Percentiles rank a stretch among this genome's conserved stretches.
These are phyloP conservation scores for Pantala flavescens DNA, from an alignment of 1,140 invertebrate species.

Conservation along the genomic window DNA sequence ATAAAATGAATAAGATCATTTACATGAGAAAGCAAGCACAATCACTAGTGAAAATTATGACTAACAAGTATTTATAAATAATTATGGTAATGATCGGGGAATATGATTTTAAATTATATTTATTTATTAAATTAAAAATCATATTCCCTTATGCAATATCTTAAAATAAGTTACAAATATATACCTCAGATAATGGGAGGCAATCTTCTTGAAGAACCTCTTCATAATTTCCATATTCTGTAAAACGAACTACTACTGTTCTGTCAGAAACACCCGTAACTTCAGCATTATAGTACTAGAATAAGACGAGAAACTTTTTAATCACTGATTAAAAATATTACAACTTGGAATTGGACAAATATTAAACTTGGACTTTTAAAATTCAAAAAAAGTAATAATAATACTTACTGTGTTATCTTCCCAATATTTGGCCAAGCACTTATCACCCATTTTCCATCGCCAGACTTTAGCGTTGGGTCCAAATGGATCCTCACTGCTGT, in stretches of 20 bases:
- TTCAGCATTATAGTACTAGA: slow-evolving; percentile 73
- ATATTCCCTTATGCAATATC: too few species aligned
- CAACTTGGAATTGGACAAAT: too few species aligned
- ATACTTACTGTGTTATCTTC: slow-evolving; percentile 71
- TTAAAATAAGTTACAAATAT: too few species aligned
- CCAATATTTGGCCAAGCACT: slow-evolving; percentile 83
- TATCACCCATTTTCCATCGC: slow-evolving; percentile 64
- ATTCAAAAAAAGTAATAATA: background rate
- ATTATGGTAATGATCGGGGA: too few species aligned
- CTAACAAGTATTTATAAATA: too few species aligned
- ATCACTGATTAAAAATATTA: slow-evolving; percentile 3
- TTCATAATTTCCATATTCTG: slow-evolving; percentile 80
- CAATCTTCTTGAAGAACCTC: slow-evolving; percentile 72
- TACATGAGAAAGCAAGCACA: too few species aligned
- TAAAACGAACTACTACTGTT: slow-evolving; percentile 74
- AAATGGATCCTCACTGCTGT: slow-evolving; percentile 21
- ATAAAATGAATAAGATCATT: too few species aligned
- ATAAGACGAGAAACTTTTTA: slow-evolving; percentile 15
- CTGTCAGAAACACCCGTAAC: slow-evolving; percentile 64
- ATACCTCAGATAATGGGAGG: slow-evolving; percentile 46
- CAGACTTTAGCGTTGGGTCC: slow-evolving; percentile 30
- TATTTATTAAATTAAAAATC: too few species aligned
- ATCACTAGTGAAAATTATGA: too few species aligned
- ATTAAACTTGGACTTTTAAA: too few species aligned
- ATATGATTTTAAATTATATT: too few species aligned